Evolutionary conservation across 2,797 vertebrate species (phyloP).

Genomic region (Oryzias sinensis): DNA sequence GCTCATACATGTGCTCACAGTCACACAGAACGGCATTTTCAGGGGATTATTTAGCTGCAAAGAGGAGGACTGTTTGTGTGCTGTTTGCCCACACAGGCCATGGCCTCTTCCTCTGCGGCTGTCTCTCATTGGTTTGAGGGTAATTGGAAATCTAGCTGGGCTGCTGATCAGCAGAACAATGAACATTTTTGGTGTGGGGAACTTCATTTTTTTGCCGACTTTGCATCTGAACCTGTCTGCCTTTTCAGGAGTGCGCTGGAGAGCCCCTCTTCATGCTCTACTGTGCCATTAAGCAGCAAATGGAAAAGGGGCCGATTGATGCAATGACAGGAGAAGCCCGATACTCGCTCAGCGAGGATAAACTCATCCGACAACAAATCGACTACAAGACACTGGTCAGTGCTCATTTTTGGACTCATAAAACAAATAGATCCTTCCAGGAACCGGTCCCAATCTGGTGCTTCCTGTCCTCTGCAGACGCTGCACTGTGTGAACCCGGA

Average conservation of each 20-base stretch:
- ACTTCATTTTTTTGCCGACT: constrained; percentile 19
- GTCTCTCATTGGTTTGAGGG: constrained; percentile 27
- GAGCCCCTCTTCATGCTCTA: constrained; percentile 94
- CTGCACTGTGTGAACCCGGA: constrained; percentile 98
- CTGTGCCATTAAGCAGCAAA: constrained; percentile 99
- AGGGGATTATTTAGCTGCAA: constrained; percentile 27
- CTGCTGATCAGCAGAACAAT: constrained; percentile 30
- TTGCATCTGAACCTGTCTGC: constrained; percentile 16
- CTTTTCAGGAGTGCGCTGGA: constrained; percentile 59
- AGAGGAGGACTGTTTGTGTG: constrained; percentile 22
- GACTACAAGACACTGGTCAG: constrained; percentile 99
- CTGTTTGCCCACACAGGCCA: constrained; percentile 39
- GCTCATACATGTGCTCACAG: constrained; percentile 25
- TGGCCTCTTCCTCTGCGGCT: constrained; percentile 43
- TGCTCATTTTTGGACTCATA: constrained; percentile 12
- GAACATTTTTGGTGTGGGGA: constrained; percentile 18
- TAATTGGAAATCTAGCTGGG: constrained; percentile 47
- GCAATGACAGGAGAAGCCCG: constrained; percentile 97
- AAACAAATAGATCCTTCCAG: neutral
- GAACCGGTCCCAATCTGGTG: neutral
- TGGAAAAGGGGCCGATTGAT: constrained; percentile 98
- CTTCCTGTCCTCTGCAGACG: constrained; percentile 75
- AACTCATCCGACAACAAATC: constrained; percentile 97
- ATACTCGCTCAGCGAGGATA: constrained; percentile 97
- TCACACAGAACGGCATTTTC: constrained; percentile 35